A percentile compares a stretch with the other conserved stretches of the same genome.
These are phyloP conservation scores for Oegoconia quadripuncta DNA, from an alignment of 2,888 invertebrate species.

Conservation along the genomic window DNA sequence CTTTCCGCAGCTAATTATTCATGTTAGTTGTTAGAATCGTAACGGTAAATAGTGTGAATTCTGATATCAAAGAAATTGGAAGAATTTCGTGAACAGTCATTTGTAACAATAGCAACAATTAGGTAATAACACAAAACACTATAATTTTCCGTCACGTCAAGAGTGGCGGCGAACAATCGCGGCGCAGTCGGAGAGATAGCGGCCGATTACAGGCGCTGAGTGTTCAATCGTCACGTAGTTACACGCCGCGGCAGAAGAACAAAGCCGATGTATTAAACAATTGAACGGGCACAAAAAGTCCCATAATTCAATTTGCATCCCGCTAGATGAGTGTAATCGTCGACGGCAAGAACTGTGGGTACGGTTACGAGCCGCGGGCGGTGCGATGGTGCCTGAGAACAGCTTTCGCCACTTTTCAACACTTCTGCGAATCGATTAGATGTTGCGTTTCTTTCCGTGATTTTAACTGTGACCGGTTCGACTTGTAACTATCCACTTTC, in stretches of 20 bases:
- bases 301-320: constrained; percentile 79
- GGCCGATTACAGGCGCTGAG: constrained; percentile 65
- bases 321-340: constrained; percentile 71
- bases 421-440: constrained; percentile 74
- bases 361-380: constrained; percentile 59
- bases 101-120: constrained; percentile 71
- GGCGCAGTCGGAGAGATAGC: constrained; percentile 38
- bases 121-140: constrained; percentile 73
- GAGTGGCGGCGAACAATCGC: constrained; percentile 34
- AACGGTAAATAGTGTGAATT: constrained; percentile 23
- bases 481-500: constrained; percentile 8
- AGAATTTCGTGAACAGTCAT: constrained; percentile 41
- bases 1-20: constrained; percentile 33
- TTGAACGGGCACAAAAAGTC: constrained; percentile 72
- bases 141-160: constrained; percentile 68
- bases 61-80: constrained; percentile 36
- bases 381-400: constrained; percentile 54
- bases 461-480: constrained; percentile 41
- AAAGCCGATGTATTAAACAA: constrained; percentile 69
- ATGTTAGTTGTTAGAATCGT: constrained; percentile 18
- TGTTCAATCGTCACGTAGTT: constrained; percentile 71
- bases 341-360: constrained; percentile 52
- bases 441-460: constrained; percentile 51
- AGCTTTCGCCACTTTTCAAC: constrained; percentile 74
- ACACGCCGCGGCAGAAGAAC: constrained; percentile 58